A percentile compares a stretch with the other conserved stretches of the same genome.
Conservation (phyloP, 2,113 vertebrate species). For the Tragelaphus buxtoni region DNA sequence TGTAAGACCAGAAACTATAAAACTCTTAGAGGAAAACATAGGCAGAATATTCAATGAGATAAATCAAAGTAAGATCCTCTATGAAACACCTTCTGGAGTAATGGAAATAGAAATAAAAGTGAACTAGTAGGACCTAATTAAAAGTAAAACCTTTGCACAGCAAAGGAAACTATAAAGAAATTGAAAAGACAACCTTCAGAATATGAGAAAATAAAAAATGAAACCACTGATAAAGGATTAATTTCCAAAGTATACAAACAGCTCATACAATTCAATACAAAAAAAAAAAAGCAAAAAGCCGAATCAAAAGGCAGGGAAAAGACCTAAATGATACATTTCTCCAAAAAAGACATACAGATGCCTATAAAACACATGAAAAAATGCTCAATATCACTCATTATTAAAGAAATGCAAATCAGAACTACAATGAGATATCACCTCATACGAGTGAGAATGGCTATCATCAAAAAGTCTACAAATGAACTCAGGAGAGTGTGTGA, state of each 20-base stretch:
- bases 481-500: neutral
- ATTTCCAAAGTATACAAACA: neutral
- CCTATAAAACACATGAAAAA: neutral
- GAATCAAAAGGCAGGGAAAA: neutral
- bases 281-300: too few relatives aligned
- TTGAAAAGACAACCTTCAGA: neutral
- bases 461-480: neutral
- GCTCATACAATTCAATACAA: neutral
- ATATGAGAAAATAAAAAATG: neutral
- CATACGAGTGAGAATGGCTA: fast-evolving
- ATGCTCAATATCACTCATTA: neutral
- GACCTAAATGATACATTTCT: neutral
- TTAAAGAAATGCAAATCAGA: neutral
- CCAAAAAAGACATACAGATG: neutral
- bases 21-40: neutral
- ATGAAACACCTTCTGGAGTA: neutral
- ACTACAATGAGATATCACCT: neutral
- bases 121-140: neutral
- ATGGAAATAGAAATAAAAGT: neutral
- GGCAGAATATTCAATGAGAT: neutral
- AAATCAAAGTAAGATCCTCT: neutral
- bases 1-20: neutral
- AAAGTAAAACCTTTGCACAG: neutral
- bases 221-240: neutral
- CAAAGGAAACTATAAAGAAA: neutral